These are phyloP conservation scores for Hypsibius dujardini DNA, from an alignment of 1,140 invertebrate genomes.

Conservation along the genomic window DNA sequence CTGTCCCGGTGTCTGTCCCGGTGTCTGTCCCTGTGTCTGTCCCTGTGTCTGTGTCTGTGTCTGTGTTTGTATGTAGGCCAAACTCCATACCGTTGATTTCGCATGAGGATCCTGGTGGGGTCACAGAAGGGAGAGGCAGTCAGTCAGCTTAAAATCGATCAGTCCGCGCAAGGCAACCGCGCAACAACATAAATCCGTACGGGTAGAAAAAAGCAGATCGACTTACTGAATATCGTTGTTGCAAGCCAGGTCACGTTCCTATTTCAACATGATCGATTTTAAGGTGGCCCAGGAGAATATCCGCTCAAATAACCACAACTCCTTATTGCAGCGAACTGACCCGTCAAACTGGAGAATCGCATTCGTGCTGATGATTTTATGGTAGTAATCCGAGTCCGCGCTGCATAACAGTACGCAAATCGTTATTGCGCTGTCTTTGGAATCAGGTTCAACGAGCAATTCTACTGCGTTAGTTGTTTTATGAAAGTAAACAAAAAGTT, in stretches of 20 bases:
- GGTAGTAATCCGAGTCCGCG: conserved; percentile 59
- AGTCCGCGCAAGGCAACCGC: too few species aligned
- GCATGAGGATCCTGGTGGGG: too few species aligned
- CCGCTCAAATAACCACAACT: too few species aligned
- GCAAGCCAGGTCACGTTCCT: conserved; percentile 42
- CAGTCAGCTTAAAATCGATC: too few species aligned
- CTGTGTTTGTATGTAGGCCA: too few species aligned
- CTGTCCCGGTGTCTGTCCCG: too few species aligned
- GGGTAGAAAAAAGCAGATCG: conserved; percentile 26
- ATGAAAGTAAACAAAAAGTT: conserved; percentile 30
- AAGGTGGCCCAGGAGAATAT: background rate
- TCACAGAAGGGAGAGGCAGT: too few species aligned
- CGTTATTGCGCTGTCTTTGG: background rate
- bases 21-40: too few species aligned
- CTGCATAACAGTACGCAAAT: conserved; percentile 36
- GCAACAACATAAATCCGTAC: too few species aligned
- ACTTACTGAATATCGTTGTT: conserved; percentile 65
- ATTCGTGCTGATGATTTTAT: conserved; percentile 60
- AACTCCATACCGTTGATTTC: too few species aligned
- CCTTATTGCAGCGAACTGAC: conserved; percentile 29
- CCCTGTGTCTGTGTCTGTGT: conserved; percentile 32
- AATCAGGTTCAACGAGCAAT: conserved; percentile 19
- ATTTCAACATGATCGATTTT: background rate
- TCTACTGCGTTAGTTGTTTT: background rate
- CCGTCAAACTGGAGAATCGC: conserved; percentile 54